These are phyloP conservation scores for Australoheros scitulus DNA, from an alignment of 2,113 vertebrate species.

Conservation along the genomic window DNA sequence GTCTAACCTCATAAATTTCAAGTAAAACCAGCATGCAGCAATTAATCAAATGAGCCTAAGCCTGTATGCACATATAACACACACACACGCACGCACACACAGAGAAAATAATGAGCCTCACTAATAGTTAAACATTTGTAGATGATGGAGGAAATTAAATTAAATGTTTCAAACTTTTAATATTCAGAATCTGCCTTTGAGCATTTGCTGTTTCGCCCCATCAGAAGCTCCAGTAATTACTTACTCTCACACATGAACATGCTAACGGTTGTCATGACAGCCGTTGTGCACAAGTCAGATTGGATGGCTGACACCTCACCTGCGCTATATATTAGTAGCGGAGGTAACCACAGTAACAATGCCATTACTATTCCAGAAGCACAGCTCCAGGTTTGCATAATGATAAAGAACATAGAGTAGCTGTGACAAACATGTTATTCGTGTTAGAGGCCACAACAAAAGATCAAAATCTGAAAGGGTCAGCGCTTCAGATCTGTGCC, in stretches of 20 bases:
- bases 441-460: not conserved
- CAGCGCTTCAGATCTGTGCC: not conserved
- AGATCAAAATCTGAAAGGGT: not conserved
- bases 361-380: conserved; percentile 61
- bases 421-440: not conserved
- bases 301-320: conserved; percentile 59
- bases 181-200: conserved; percentile 4
- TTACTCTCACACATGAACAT: conserved; percentile 36
- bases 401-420: not conserved
- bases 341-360: conserved; percentile 69
- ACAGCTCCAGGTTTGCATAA: conserved; percentile 11
- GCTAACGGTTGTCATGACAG: conserved; percentile 77
- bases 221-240: conserved; percentile 44
- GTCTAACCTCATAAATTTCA: not conserved
- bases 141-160: not conserved
- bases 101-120: conserved; percentile 8
- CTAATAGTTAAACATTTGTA: not conserved
- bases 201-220: not conserved
- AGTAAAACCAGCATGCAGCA: not conserved
- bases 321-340: conserved; percentile 56
- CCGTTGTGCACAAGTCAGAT: conserved; percentile 45
- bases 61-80: conserved; percentile 14
- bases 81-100: not conserved
- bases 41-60: conserved; percentile 27
- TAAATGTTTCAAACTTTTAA: conserved; percentile 15